Base-by-base conservation (phyloP, 2,888 invertebrate genomes). In the Frankliniella intonsa region DNA sequence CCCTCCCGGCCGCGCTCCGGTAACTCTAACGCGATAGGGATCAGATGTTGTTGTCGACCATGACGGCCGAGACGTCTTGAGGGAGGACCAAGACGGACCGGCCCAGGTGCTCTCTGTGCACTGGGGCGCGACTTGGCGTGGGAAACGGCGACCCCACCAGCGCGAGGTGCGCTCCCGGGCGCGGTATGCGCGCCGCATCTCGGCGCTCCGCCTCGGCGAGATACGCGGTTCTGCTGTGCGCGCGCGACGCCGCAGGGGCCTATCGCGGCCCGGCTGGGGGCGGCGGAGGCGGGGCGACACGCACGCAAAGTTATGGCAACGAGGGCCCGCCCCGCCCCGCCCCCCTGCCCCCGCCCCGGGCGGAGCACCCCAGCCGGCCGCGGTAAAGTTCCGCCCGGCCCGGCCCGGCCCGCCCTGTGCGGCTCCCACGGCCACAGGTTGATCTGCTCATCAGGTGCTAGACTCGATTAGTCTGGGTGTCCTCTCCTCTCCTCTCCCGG, bases 221-320 rank as follows among this genome's bases (percentile, higher is more conserved):
- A 38, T 38, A 38, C 38, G 38, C 38, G 38, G 38, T 5, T 38
- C 38, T 38, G 38, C 38, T 38, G n/a, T n/a, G 38, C 38, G 38
- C 3, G 17, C 19, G n/a, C 62, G 62, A 62, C 62, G 62, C 62
- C 38, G 62, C 62, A 17, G n/a, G 19, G 62, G 62, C 62, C 62
- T 19, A 14, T n/a, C 62, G n/a, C 12, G 17, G 55, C 14, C 55
- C 96, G 65, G 92, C 92, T 84, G 93, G 90, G 3, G 92, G 91
- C 80, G 92, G 92, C 86, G 93, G 89, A 84, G 92, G 90, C 87
- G 93, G 91, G 55, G 92, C 92, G n/a, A 17, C 22, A 12, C 69
- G 69, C 69, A 76, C 69, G 69, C 69, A 76, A 76, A 76, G 69
- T 76, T 76, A 76, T 76, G 69, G 69, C 69, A 76, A 22, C 25